These are phyloP conservation scores for Gordius sp. DNA, from an alignment of 2,888 invertebrate genomes.

Conservation along the genomic window DNA sequence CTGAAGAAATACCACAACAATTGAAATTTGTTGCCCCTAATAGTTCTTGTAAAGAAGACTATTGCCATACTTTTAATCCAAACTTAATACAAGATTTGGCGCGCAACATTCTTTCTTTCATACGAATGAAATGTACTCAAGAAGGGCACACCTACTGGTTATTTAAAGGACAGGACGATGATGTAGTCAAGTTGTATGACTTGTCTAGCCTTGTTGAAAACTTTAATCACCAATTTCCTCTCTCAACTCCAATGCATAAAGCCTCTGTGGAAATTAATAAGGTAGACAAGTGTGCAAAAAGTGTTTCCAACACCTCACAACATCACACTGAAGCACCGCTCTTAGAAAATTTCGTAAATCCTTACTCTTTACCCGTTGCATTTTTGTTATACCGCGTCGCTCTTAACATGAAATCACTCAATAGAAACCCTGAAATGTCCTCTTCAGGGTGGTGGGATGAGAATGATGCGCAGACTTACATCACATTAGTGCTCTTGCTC, in stretches of 20 bases:
- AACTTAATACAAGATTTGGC: conserved; percentile 67
- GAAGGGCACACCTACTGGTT: conserved; percentile 89
- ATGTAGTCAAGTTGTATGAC: conserved; percentile 73
- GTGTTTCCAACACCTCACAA: neutral
- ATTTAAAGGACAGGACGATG: conserved; percentile 68
- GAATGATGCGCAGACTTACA: too few relatives aligned
- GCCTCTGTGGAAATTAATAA: too few relatives aligned
- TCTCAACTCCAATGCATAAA: too few relatives aligned
- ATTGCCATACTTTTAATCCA: conserved; percentile 52
- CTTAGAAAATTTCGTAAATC: conserved; percentile 35
- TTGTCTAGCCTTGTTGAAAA: conserved; percentile 51
- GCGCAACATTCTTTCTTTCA: conserved; percentile 64
- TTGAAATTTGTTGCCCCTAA: neutral
- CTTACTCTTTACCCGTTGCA: conserved; percentile 70
- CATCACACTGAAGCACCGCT: neutral
- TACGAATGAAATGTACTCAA: conserved; percentile 70
- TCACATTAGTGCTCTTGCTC: too few relatives aligned
- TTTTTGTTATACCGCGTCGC: conserved; percentile 67
- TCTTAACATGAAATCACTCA: too few relatives aligned
- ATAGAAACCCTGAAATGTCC: too few relatives aligned
- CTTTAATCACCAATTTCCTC: too few relatives aligned
- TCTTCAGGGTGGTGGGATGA: too few relatives aligned
- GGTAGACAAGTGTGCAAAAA: too few relatives aligned
- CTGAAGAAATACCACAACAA: conserved; percentile 54
- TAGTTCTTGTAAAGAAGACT: conserved; percentile 76